Base-by-base conservation (phyloP, 2,888 invertebrate species). In the Patella caerulea region DNA sequence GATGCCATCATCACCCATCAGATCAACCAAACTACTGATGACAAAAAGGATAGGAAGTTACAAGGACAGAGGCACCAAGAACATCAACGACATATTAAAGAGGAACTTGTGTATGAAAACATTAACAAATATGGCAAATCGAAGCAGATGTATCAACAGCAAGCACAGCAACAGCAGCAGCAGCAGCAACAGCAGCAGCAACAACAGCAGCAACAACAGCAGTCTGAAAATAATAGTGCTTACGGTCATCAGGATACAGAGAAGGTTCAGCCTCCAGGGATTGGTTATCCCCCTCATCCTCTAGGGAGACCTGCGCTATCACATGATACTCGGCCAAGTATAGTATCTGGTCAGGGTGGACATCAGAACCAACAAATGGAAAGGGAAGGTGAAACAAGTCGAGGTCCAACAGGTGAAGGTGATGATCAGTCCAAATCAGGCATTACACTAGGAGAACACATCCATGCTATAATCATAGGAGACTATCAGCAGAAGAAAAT, bases 1-100 rank as follows among this genome's bases (percentile, higher is more conserved):
- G 98, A 98, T 92, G 98, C 97, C 71, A 98, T 98, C 86, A 98
- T 98, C 87, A 97, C 97, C 73, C 97, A 97, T 91, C 96, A 97
- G 93, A 98, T 98, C 84, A 97, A 96, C 92, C 79, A 81, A 78
- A 69, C 80, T 19, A 75, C 79, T 14, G 81, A 80, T 17, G 83
- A 83, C 5, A 69, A 77, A 24, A 73, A 78, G n/a, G 29, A 59
- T 34, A 81, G 77, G 7, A 72, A 70, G 4, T 59, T 70, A n/a
- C 34, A 15, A 72, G 73, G 17, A 5, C 52, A 52, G 73, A 56
- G 55, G 24, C 19, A 55, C 17, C 53, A 69, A 53, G 74, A 71
- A 53, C 56, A 17, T 24, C 73, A 73, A n/a, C 14, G 53, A 73
- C 15, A n/a, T 19, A 24, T 53, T 15, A 53, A 65, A 34, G 52